A percentile compares a stretch with the other conserved stretches of the same genome.
Evolutionary conservation across 1,140 invertebrate species (phyloP).

Genomic region (Maniola jurtina): DNA sequence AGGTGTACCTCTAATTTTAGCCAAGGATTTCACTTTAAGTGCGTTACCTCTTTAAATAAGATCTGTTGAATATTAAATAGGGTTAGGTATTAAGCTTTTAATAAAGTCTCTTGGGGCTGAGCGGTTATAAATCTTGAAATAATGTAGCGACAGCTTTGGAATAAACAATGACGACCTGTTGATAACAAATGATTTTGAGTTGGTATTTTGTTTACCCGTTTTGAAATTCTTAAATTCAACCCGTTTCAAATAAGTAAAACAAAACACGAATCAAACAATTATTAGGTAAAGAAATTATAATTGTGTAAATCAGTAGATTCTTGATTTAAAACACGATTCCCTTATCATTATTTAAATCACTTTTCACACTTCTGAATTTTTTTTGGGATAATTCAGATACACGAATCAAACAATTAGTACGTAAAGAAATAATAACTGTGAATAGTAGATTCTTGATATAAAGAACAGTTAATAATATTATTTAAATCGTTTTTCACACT

Average conservation of each 20-base stretch:
- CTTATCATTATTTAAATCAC: background rate
- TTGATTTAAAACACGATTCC: too few relatives aligned
- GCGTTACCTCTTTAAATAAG: constrained; percentile 7
- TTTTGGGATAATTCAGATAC: background rate
- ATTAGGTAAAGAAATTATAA: too few relatives aligned
- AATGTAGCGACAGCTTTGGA: background rate
- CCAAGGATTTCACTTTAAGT: constrained; percentile 7
- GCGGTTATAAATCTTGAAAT: background rate
- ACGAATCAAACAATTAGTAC: too few relatives aligned
- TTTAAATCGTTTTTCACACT: background rate
- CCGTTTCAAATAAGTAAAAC: too few relatives aligned
- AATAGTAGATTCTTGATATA: too few relatives aligned
- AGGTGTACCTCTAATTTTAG: constrained; percentile 5
- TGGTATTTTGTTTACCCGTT: background rate
- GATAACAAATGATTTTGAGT: background rate
- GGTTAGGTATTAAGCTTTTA: constrained; percentile 9
- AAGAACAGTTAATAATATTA: background rate
- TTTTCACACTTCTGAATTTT: background rate
- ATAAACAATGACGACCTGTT: constrained; percentile 1
- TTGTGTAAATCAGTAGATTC: too few relatives aligned
- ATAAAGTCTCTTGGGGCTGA: constrained; percentile 1
- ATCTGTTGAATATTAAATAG: constrained; percentile 5
- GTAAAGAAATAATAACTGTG: too few relatives aligned
- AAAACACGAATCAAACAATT: too few relatives aligned
- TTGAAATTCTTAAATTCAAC: background rate